Percentiles rank a stretch among this genome's conserved stretches.
These are phyloP conservation scores for Podabrus alpinus DNA, from an alignment of 2,888 invertebrate genomes.

Conservation along the genomic window DNA sequence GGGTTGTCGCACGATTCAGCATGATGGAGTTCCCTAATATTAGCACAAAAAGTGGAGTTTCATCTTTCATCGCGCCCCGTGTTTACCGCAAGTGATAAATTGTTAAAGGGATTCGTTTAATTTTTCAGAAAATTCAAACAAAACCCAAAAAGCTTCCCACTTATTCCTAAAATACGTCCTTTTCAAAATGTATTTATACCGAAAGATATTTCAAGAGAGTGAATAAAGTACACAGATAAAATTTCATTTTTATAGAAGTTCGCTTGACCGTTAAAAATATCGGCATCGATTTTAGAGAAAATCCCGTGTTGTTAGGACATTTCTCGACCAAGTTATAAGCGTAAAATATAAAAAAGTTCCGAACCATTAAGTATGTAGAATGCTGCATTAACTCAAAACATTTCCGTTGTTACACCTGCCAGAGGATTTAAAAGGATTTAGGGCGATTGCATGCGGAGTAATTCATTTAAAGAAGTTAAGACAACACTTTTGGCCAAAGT, in stretches of 20 bases:
- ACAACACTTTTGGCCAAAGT: slow-evolving; percentile 16
- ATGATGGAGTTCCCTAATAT: neutral
- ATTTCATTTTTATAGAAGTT: neutral
- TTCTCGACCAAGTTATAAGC: too few relatives aligned
- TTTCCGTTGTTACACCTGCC: neutral
- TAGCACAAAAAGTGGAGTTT: neutral
- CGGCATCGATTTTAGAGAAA: neutral
- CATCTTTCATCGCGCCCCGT: neutral
- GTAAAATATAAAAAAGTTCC: neutral
- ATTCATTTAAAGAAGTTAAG: slow-evolving; percentile 13
- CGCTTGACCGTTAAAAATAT: neutral
- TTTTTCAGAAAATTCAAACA: neutral
- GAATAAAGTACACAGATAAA: neutral
- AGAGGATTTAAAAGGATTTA: neutral
- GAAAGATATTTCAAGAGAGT: neutral
- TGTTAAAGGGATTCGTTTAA: neutral
- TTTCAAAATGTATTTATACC: neutral
- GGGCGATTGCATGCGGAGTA: slow-evolving; percentile 6
- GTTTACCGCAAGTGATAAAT: neutral
- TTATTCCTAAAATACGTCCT: neutral
- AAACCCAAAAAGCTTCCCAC: neutral
- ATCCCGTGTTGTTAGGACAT: neutral
- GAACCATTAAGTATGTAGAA: neutral
- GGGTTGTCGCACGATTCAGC: neutral
- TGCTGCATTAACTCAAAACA: neutral